A percentile compares a stretch with the other conserved stretches of the same genome.
phyloP scores from a whole-genome alignment of 2,113 vertebrate genomes.

The Dipodomys stephensi region DNA sequence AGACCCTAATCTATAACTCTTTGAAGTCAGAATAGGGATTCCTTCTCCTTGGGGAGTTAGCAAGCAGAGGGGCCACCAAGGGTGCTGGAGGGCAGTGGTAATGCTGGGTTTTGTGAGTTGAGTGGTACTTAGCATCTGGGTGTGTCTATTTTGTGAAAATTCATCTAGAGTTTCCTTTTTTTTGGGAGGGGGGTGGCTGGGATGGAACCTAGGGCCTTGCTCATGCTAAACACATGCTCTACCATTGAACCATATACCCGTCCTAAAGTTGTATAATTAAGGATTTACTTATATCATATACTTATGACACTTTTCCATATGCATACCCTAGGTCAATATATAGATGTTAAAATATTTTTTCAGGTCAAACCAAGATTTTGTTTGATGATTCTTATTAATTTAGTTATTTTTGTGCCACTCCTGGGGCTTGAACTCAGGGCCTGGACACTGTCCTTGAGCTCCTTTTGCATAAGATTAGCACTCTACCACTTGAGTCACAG shows the following conservation, averaged over 20 bases:
- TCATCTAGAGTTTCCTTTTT: background rate
- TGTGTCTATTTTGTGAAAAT: background rate
- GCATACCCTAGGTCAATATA: background rate
- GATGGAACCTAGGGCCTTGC: background rate
- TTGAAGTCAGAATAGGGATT: constrained; percentile 7
- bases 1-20: background rate
- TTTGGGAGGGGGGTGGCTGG: background rate
- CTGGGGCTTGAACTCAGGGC: too few species aligned
- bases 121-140: background rate
- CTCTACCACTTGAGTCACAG: too few species aligned
- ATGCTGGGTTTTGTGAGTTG: background rate
- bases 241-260: background rate
- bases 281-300: background rate
- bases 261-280: background rate
- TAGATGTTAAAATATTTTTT: constrained; percentile 18
- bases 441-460: background rate
- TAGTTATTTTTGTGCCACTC: too few species aligned
- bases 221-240: too few species aligned
- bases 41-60: background rate
- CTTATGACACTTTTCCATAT: background rate
- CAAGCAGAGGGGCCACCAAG: background rate
- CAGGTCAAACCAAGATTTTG: background rate
- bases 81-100: background rate
- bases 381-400: too few species aligned
- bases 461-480: too few species aligned